Conservation (phyloP, 2,888 invertebrate genomes). For the Euzophera pinguis region DNA sequence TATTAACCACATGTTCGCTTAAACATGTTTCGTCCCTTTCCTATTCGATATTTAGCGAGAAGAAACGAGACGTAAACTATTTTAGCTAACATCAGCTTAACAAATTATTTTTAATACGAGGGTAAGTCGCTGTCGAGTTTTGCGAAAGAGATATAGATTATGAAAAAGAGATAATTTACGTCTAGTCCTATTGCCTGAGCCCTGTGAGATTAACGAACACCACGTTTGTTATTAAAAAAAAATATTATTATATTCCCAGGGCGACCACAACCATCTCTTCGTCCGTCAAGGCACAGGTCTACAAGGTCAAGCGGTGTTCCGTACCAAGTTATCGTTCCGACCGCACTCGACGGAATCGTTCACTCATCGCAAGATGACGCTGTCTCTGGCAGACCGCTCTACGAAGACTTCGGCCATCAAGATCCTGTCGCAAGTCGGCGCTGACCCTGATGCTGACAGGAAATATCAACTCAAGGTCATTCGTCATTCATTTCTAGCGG, state of each 20-base stretch:
- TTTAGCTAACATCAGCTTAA: too few relatives aligned
- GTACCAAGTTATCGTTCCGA: slow-evolving; percentile 97
- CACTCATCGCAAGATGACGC: slow-evolving; percentile 99
- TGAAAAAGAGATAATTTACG: too few relatives aligned
- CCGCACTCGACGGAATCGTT: slow-evolving; percentile 99
- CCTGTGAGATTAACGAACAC: too few relatives aligned
- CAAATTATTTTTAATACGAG: too few relatives aligned
- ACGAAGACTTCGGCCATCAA: slow-evolving; percentile 97
- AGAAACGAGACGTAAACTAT: too few relatives aligned
- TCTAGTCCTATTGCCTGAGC: too few relatives aligned
- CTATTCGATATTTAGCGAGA: too few relatives aligned
- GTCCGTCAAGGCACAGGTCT: slow-evolving; percentile 98
- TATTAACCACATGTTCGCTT: too few relatives aligned
- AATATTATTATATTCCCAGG: slow-evolving; percentile 60
- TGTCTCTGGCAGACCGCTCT: slow-evolving; percentile 96
- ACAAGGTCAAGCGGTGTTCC: slow-evolving; percentile 98
- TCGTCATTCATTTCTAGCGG: too few relatives aligned
- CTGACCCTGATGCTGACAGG: slow-evolving; percentile 96
- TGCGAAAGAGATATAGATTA: too few relatives aligned
- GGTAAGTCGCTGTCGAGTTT: too few relatives aligned
- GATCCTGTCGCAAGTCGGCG: slow-evolving; percentile 95
- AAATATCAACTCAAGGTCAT: slow-evolving; percentile 92
- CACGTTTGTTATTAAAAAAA: neutral
- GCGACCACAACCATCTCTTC: slow-evolving; percentile 98
- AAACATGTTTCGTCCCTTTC: too few relatives aligned